These are phyloP conservation scores for Varanus komodoensis DNA, from an alignment of 2,113 vertebrate genomes.

Conservation along the genomic window DNA sequence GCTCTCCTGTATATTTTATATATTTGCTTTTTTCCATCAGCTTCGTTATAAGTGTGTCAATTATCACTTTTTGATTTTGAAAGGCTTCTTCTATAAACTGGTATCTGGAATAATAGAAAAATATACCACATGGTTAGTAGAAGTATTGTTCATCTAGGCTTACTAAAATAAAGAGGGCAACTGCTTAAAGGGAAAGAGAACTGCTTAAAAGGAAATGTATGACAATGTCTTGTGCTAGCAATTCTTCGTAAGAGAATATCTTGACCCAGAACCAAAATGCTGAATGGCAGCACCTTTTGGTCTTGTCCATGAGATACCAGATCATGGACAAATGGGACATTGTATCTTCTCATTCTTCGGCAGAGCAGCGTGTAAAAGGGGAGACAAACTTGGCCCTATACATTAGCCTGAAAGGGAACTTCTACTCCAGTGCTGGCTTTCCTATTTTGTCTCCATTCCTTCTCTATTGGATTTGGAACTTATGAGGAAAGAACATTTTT, in stretches of 20 bases:
- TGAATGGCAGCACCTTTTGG: too few relatives aligned
- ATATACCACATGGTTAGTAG: not conserved
- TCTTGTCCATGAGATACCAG: too few relatives aligned
- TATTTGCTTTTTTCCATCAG: slow-evolving; percentile 95
- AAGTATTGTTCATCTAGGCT: not conserved
- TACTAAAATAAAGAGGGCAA: not conserved
- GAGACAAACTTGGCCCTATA: not conserved
- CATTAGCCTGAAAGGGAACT: not conserved
- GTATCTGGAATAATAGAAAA: slow-evolving; percentile 81
- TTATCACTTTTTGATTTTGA: slow-evolving; percentile 94
- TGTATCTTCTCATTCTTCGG: not conserved
- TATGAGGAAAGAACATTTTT: not conserved
- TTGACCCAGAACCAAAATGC: too few relatives aligned
- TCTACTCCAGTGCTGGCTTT: not conserved
- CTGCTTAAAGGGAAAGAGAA: not conserved
- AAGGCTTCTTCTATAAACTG: slow-evolving; percentile 99
- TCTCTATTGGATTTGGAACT: not conserved
- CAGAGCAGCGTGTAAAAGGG: not conserved
- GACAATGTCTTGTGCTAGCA: not conserved
- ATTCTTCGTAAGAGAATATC: not conserved
- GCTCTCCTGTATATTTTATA: slow-evolving; percentile 91
- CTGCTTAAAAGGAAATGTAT: not conserved
- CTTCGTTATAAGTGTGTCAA: slow-evolving; percentile 94
- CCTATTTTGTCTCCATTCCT: not conserved
- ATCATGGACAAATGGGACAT: too few relatives aligned